phyloP scores from a whole-genome alignment of 2,888 invertebrate genomes.

The Cryptosula pallasiana region DNA sequence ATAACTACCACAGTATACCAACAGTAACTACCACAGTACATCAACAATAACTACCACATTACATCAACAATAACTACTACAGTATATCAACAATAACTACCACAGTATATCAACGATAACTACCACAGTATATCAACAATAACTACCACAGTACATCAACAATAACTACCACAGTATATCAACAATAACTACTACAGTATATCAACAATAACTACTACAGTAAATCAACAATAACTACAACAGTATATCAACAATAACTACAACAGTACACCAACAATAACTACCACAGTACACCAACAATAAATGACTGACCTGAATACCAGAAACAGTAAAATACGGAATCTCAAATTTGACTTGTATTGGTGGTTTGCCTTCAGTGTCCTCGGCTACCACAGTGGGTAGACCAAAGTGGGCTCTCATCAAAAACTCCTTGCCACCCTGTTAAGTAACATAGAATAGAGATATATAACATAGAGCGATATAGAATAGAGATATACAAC shows the following conservation, averaged over 20 bases:
- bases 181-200: background rate
- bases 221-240: background rate
- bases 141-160: background rate
- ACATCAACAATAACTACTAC: too few relatives aligned
- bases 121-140: background rate
- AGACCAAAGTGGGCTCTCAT: constrained; percentile 97
- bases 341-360: constrained; percentile 99
- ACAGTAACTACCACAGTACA: too few relatives aligned
- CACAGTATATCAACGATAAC: background rate
- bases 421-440: constrained; percentile 93
- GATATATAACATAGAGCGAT: too few relatives aligned
- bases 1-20: too few relatives aligned
- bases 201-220: background rate
- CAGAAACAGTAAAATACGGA: constrained; percentile 96
- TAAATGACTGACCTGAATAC: constrained; percentile 85
- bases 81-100: too few relatives aligned
- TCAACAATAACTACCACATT: too few relatives aligned
- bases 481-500: too few relatives aligned
- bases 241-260: background rate
- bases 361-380: constrained; percentile 90
- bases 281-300: too few relatives aligned
- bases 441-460: too few relatives aligned
- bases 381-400: constrained; percentile 90
- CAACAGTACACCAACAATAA: background rate
- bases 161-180: background rate